Conservation (phyloP, 2,888 invertebrate genomes). For the Leptogaster cylindrica region DNA sequence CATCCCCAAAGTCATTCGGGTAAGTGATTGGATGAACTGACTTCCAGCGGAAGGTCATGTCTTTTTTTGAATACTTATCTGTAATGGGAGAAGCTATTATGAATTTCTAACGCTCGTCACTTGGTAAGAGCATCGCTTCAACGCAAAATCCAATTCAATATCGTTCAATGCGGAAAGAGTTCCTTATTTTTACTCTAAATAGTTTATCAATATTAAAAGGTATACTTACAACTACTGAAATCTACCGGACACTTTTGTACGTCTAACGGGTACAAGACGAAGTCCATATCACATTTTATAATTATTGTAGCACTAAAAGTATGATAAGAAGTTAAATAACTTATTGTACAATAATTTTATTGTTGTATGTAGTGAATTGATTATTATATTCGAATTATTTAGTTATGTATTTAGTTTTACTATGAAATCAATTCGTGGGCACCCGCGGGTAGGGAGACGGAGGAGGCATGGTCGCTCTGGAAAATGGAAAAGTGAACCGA, state of each 20-base stretch:
- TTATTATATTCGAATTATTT: no score
- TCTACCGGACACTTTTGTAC: conserved; percentile 71
- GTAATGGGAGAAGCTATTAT: conserved; percentile 33
- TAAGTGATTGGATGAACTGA: conserved; percentile 65
- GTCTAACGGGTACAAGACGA: conserved; percentile 69
- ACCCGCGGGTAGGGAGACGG: no score
- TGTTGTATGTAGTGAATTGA: conserved; percentile 44
- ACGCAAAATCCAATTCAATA: no score
- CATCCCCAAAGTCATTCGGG: conserved; percentile 64
- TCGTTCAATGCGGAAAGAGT: no score
- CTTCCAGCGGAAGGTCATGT: conserved; percentile 70
- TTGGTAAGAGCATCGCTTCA: no score
- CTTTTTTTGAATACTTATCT: conserved; percentile 69
- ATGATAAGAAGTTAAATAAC: no score
- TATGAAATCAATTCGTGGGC: no score
- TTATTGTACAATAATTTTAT: not conserved
- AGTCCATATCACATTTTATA: conserved; percentile 72
- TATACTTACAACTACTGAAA: conserved; percentile 70
- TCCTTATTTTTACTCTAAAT: no score
- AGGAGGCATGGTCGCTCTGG: no score
- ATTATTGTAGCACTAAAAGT: conserved; percentile 70
- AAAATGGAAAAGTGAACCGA: no score
- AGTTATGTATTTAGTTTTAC: no score
- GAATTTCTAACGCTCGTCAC: no score
- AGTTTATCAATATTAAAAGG: conserved; percentile 35